These are phyloP conservation scores for Sylvia atricapilla DNA, from an alignment of 2,113 vertebrate species.

Conservation along the genomic window DNA sequence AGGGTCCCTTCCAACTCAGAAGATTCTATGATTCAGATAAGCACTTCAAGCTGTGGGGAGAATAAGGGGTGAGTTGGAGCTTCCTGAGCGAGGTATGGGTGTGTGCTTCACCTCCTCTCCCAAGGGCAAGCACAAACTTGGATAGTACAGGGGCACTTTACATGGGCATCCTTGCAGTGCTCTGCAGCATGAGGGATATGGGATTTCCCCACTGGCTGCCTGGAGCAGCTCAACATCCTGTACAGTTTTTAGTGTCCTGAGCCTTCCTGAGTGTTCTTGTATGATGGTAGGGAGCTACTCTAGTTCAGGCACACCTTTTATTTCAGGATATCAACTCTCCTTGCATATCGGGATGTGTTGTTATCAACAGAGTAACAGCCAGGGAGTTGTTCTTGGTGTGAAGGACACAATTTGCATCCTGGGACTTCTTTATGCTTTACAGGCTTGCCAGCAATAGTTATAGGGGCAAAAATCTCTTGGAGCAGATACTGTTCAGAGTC, in stretches of 20 bases:
- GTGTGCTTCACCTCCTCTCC: not conserved
- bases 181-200: not conserved
- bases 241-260: not conserved
- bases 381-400: not conserved
- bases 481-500: not conserved
- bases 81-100: not conserved
- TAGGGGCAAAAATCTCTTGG: not conserved
- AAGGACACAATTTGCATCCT: not conserved
- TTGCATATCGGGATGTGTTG: not conserved
- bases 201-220: not conserved
- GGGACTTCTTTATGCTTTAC: not conserved
- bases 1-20: not conserved
- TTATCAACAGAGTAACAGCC: not conserved
- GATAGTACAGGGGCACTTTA: not conserved
- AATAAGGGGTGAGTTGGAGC: not conserved
- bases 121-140: not conserved
- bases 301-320: not conserved
- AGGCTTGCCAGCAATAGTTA: not conserved
- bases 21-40: not conserved
- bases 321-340: not conserved
- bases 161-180: not conserved
- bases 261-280: not conserved
- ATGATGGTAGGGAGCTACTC: not conserved
- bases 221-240: not conserved
- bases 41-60: not conserved